Base-by-base conservation (phyloP, 2,888 invertebrate genomes). In the Lasioglossum marginatum region DNA sequence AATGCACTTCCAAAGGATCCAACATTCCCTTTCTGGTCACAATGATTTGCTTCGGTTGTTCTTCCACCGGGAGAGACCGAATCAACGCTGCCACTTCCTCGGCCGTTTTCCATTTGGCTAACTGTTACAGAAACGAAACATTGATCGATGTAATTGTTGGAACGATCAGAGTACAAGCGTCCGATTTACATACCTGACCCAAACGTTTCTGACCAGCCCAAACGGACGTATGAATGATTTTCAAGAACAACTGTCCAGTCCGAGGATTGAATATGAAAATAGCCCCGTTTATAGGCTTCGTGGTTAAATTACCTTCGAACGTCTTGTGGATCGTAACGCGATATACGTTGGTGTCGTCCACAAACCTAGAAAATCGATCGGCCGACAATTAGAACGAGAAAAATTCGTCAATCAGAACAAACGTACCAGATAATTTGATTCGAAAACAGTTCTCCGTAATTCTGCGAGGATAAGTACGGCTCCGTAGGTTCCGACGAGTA, bases 161-260 rank as follows among this genome's bases (percentile, higher is more conserved):
- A 19, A 66, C 14, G 19, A 3, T 27, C 43, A n/a, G 34, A 66
- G 16, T 34, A 66, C 34, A 34, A 19, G 43, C 4, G 43, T 43
- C 4, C 14, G n/a, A 63, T n/a, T 43, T 19, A 76, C 81, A 16
- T 57, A 83, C 83, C 72, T 86, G 99, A 93, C 99, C 99, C 12
- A 99, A 96, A 98, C 99, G 99, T 95, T 99, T 99, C 96, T 99
- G 99, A 66, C 99, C 99, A 0, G 99, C 99, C 99, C 99, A 99
- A 73, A 99, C 99, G 8, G 99, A 99, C 0, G 99, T 99, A 95
- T 99, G 99, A 95, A 99, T 99, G 93, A 99, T 99, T 96, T 99
- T 99, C 91, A 99, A 96, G 96, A 99, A 99, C 75, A 99, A 96
- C 95, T 99, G 99, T 31, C 99, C 99, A 0, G 99, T 99, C 86